phyloP scores from a whole-genome alignment of 2,113 vertebrate genomes.

The Dolichotis patagonum region DNA sequence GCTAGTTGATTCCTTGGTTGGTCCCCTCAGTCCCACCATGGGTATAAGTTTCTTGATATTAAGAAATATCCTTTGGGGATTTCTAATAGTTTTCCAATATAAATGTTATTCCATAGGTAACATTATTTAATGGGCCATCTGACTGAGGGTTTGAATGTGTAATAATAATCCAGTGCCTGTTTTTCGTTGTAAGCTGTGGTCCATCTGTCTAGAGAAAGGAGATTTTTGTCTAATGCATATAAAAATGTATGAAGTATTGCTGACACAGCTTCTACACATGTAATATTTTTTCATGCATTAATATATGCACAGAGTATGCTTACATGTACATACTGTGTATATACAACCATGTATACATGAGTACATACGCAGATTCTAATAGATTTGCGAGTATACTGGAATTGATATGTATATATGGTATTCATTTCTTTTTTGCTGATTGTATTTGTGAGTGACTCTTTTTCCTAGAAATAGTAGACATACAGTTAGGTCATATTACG shows the following conservation, averaged over 20 bases:
- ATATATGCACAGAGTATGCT: not conserved
- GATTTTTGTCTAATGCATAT: not conserved
- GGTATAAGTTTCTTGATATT: not conserved
- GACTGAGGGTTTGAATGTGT: not conserved
- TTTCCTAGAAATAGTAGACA: slow-evolving; percentile 11
- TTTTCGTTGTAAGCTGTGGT: not conserved
- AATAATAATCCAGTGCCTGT: not conserved
- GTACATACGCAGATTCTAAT: not conserved
- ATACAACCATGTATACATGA: not conserved
- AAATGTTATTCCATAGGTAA: not conserved
- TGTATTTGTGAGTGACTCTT: slow-evolving; percentile 31
- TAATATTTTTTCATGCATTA: not conserved
- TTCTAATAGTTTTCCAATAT: not conserved
- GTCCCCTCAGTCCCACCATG: no score
- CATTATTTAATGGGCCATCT: not conserved
- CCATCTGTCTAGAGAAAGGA: not conserved
- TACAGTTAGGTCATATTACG: not conserved
- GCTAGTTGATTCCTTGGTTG: no score
- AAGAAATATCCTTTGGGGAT: not conserved
- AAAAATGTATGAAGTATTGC: not conserved
- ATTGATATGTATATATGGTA: not conserved
- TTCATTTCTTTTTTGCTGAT: not conserved
- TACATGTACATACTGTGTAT: no score
- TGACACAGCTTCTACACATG: not conserved
- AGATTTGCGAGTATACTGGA: not conserved